Evolutionary conservation across 2,113 vertebrate genomes (phyloP).

Genomic region (pig (Sus scrofa)): T2T-Sscrofa CM000818.6:134087001-134087500

Average conservation of each 20-base stretch:
- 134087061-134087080: fast-evolving
- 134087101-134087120: fast-evolving
- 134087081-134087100: no score
- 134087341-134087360: background rate
- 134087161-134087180: background rate
- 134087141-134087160: background rate
- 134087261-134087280: fast-evolving
- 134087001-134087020: background rate
- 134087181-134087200: fast-evolving
- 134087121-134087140: background rate
- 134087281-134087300: fast-evolving
- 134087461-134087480: background rate
- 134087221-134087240: fast-evolving
- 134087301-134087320: background rate
- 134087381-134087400: slow-evolving; percentile 72
- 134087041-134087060: fast-evolving
- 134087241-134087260: fast-evolving
- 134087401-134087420: background rate
- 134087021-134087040: background rate
- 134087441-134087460: slow-evolving; percentile 44
- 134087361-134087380: slow-evolving; percentile 25
- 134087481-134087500: background rate
- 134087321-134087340: slow-evolving; percentile 55
- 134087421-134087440: slow-evolving; percentile 47
- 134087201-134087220: background rate